These are phyloP conservation scores for Drosophila tsacasi DNA, from an alignment of 1,140 invertebrate genomes.

Conservation along the genomic window DNA sequence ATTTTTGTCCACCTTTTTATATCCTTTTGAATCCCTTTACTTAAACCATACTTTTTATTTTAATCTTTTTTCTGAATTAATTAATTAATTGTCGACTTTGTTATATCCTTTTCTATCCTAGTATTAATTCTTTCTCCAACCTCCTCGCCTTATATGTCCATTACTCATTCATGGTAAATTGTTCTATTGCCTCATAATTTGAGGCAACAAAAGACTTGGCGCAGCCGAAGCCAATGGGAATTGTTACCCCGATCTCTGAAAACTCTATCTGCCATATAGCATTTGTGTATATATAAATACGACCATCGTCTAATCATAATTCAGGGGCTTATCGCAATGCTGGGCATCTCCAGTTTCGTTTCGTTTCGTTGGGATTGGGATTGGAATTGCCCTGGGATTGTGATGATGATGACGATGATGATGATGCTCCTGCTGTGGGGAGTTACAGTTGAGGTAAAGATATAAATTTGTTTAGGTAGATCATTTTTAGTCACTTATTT, in stretches of 20 bases:
- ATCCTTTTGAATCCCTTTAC: too few species aligned
- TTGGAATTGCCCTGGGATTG: constrained; percentile 17
- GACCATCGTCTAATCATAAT: constrained; percentile 73
- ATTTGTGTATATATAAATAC: constrained; percentile 52
- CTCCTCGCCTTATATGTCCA: constrained; percentile 3
- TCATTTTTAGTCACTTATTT: too few species aligned
- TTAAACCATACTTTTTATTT: not conserved
- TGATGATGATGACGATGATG: constrained; percentile 12
- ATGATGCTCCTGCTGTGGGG: constrained; percentile 26
- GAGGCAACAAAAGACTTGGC: constrained; percentile 38
- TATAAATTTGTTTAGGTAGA: not conserved
- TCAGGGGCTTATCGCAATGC: constrained; percentile 71
- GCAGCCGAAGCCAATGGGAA: constrained; percentile 2
- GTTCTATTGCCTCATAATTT: constrained; percentile 46
- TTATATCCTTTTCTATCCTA: not conserved
- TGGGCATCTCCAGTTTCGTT: constrained; percentile 71
- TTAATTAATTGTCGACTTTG: not conserved
- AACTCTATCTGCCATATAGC: constrained; percentile 27
- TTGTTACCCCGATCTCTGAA: constrained; percentile 2
- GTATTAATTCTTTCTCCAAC: constrained; percentile 2
- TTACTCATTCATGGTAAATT: constrained; percentile 39
- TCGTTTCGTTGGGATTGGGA: constrained; percentile 48
- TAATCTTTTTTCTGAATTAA: not conserved
- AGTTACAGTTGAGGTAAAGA: not conserved
- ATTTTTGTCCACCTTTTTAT: too few species aligned